Conservation (phyloP, 2,797 vertebrate species). For the Eremophila alpestris region DNA sequence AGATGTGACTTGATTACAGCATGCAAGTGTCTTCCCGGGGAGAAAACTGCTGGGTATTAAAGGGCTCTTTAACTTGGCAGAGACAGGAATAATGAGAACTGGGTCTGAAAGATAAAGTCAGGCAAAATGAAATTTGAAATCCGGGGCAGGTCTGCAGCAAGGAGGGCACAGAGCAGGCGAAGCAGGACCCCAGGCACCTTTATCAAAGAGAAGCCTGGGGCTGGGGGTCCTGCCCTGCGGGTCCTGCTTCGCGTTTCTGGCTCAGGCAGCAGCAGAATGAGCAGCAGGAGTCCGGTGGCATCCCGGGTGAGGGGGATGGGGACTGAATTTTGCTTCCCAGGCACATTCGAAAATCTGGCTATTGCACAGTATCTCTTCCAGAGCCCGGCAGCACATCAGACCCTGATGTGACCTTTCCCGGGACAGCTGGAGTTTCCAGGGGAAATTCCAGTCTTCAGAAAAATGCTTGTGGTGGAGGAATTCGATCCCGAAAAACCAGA, state of each 20-base stretch:
- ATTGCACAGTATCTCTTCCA: background rate
- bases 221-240: background rate
- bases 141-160: background rate
- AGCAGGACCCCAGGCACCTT: background rate
- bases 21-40: background rate
- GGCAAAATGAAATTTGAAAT: background rate
- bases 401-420: background rate
- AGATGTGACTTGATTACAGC: constrained; percentile 53
- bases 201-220: accelerated
- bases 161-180: background rate
- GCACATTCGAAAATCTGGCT: background rate
- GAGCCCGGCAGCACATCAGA: background rate
- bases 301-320: background rate
- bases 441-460: background rate
- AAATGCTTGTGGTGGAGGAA: background rate
- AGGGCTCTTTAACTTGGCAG: background rate
- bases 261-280: background rate
- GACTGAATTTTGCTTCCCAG: background rate
- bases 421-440: background rate
- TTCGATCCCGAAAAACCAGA: background rate
- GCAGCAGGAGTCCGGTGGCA: background rate
- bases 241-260: background rate
- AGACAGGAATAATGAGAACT: background rate
- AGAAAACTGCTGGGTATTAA: constrained; percentile 34
- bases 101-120: background rate